Evolutionary conservation across 2,113 vertebrate genomes (phyloP), one percentile per base, ranked within the genome.

Genomic region (Crypturellus undulatus): DNA sequence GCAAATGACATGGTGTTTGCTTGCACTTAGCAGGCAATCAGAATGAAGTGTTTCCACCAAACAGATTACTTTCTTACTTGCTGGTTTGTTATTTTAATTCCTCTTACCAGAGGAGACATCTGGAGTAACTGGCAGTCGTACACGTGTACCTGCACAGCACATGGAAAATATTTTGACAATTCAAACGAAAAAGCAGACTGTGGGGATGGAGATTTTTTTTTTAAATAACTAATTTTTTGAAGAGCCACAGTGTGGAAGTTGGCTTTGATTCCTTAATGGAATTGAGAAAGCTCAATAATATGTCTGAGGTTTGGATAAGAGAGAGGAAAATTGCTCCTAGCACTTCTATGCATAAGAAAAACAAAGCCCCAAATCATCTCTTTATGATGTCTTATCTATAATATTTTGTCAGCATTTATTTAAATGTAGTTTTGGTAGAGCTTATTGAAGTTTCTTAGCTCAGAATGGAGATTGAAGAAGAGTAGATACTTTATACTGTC

Each of bases 181-280:
- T 92, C 79, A 36, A 77, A 79, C 65, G 76, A 60, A 90, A 67
- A 96, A 94, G 59, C 85, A 90, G 69, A 42, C 43, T 87, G 86
- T 34, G 67, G 88, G 83, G 6, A 47, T 47, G 45, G 45, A 47
- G 18, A 7, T 36, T 60, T 59, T 63, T 32, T 89, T 65, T 59
- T 59, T 76, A 12, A 58, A 49, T 26, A 18, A 38, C 28, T 71
- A 26, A 40, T 36, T 54, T 71, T 56, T 30, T 38, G 20, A 93
- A 81, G 58, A 90, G 36, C 47, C 4, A 2, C 1, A 4, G 73
- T 51, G 63, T 84, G 62, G 73, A 84, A 79, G 69, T 38, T 3
- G 3, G 70, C 89, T 96, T 96, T 93, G 88, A 94, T 95, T 90
- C 69, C 84, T 95, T 96, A 93, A 96, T 97, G 85, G 90, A 89